These are phyloP conservation scores for Plebejus melissa DNA, from an alignment of 2,888 invertebrate species.

Conservation along the genomic window DNA sequence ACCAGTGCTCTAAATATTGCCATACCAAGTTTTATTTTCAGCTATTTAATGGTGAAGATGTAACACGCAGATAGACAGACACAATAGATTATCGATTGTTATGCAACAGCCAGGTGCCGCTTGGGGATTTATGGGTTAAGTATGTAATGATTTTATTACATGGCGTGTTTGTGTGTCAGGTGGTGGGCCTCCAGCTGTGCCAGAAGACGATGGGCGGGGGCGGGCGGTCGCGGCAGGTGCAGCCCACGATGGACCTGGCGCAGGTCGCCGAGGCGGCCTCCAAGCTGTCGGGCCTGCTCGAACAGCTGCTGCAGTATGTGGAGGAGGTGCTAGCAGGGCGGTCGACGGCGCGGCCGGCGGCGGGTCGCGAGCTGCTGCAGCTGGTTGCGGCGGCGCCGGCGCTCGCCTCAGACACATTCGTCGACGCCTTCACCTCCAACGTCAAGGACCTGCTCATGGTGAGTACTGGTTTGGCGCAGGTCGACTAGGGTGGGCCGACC, in stretches of 20 bases:
- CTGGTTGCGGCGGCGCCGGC: slow-evolving; percentile 95
- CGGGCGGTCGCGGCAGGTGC: slow-evolving; percentile 80
- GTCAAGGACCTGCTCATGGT: slow-evolving; percentile 98
- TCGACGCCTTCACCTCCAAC: slow-evolving; percentile 96
- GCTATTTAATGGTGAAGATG: too few relatives aligned
- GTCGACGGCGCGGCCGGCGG: slow-evolving; percentile 88
- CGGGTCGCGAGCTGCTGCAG: slow-evolving; percentile 93
- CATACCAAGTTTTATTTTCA: too few relatives aligned
- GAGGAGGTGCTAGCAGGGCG: slow-evolving; percentile 94
- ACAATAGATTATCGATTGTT: too few relatives aligned
- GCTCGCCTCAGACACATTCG: slow-evolving; percentile 92
- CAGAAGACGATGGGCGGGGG: slow-evolving; percentile 86
- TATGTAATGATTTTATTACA: too few relatives aligned
- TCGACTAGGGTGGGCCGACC: neutral
- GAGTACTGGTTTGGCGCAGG: slow-evolving; percentile 15
- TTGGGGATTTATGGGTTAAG: too few relatives aligned
- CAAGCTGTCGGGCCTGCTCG: slow-evolving; percentile 86
- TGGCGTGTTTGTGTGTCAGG: slow-evolving; percentile 42
- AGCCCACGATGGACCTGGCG: slow-evolving; percentile 80
- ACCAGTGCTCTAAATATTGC: too few relatives aligned
- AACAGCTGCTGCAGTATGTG: slow-evolving; percentile 88
- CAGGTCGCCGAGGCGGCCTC: slow-evolving; percentile 92
- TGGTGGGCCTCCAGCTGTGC: slow-evolving; percentile 88
- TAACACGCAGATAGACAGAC: too few relatives aligned
- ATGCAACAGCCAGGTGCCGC: too few relatives aligned